Conservation (phyloP, 2,888 invertebrate genomes). For the Oxystoma pomonae region DNA sequence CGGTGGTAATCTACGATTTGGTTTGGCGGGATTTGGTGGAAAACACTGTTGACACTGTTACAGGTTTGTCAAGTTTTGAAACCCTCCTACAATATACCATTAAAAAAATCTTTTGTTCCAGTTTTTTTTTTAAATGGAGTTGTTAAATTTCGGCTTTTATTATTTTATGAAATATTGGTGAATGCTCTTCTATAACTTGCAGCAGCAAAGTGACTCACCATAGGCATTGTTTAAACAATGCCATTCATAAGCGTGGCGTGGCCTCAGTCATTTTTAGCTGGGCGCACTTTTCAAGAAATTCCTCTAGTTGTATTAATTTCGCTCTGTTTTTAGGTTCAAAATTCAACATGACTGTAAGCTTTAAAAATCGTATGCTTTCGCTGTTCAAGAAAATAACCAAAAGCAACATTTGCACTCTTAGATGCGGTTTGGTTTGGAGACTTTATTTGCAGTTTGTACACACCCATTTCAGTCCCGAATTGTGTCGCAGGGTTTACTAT, state of each 20-base stretch:
- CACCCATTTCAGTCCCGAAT: slow-evolving; percentile 42
- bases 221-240: no score
- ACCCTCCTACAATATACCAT: no score
- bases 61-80: slow-evolving; percentile 35
- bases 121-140: no score
- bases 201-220: no score
- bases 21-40: slow-evolving; percentile 37
- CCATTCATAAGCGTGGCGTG: no score
- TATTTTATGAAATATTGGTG: no score
- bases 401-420: slow-evolving; percentile 43
- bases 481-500: slow-evolving; percentile 49
- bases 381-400: slow-evolving; percentile 42
- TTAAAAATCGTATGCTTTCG: slow-evolving; percentile 42
- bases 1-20: slow-evolving; percentile 47
- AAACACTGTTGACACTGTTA: slow-evolving; percentile 38
- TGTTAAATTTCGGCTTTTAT: no score
- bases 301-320: no score
- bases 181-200: no score
- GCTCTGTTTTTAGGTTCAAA: slow-evolving; percentile 35
- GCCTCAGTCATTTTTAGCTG: no score
- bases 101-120: no score
- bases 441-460: slow-evolving; percentile 58
- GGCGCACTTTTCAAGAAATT: no score
- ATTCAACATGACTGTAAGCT: slow-evolving; percentile 32
- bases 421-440: slow-evolving; percentile 59